phyloP scores from a whole-genome alignment of 2,888 invertebrate species.

The Apamea monoglypha region DNA sequence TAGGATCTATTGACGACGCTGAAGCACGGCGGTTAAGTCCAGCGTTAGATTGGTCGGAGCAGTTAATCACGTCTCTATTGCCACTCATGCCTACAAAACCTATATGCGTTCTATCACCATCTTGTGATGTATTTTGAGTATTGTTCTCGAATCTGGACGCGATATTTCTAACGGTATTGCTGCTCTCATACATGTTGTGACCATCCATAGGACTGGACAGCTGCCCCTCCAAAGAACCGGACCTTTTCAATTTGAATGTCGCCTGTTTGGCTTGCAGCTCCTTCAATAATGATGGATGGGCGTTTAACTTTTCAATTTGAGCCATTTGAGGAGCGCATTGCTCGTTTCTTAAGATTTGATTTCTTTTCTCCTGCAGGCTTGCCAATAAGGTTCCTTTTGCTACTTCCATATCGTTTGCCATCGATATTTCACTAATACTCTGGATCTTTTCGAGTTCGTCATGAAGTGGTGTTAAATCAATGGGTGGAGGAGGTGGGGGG shows the following conservation, averaged over 20 bases:
- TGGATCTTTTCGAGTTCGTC: conserved; percentile 90
- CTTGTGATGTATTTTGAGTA: conserved; percentile 74
- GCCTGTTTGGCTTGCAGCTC: conserved; percentile 95
- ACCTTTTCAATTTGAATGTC: conserved; percentile 85
- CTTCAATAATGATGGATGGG: conserved; percentile 91
- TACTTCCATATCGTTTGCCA: conserved; percentile 69
- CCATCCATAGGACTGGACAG: conserved; percentile 78
- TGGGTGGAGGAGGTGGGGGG: conserved; percentile 96
- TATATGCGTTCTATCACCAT: conserved; percentile 83
- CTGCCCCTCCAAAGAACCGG: conserved; percentile 83
- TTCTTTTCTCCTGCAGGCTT: conserved; percentile 92
- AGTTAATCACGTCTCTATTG: conserved; percentile 87
- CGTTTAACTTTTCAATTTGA: conserved; percentile 78
- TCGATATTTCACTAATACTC: conserved; percentile 68
- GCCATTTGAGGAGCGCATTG: conserved; percentile 74
- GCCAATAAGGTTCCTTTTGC: conserved; percentile 89
- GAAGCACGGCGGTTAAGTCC: conserved; percentile 83
- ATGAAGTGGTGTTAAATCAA: conserved; percentile 92
- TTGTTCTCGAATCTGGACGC: conserved; percentile 94
- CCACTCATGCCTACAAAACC: conserved; percentile 85
- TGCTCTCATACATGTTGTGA: conserved; percentile 72
- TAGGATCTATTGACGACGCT: conserved; percentile 85
- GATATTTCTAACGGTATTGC: conserved; percentile 93
- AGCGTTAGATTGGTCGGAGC: conserved; percentile 83
- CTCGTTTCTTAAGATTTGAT: conserved; percentile 90